Evolutionary conservation across 2,797 vertebrate genomes (phyloP), one percentile per base, ranked within the genome.

Genomic region (Macropodus opercularis): DNA sequence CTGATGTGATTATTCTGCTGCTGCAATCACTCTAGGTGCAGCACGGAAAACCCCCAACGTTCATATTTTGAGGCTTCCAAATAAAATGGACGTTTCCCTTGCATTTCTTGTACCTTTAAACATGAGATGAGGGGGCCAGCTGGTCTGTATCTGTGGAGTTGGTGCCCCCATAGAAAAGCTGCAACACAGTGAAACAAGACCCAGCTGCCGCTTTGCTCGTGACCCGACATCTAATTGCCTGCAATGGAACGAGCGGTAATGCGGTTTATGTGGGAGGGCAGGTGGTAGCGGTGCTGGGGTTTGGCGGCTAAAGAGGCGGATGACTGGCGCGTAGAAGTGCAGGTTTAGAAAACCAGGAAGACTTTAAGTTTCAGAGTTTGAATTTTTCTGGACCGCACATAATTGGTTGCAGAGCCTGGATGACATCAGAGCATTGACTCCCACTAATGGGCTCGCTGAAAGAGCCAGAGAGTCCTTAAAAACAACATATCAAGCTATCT

Each of bases 371-470:
- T 81, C 47, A 61, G 68, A 67, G 29, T 77, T 63, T 64, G 32
- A 80, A 75, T 72, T 52, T 70, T 55, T 66, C 65, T n/a, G 40
- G 57, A 80, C 83, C 74, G 14, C 78, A 76, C 54, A 8, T 79
- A 86, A 90, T 90, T 80, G 81, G 68, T 87, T 77, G 76, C 88
- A 89, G 86, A 77, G 53, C 46, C 51, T 41, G 46, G 55, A 81
- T 80, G 80, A 90, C 79, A 86, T 90, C 88, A 88, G 47, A 69
- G 52, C 57, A 1, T 39, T 29, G 47, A 76, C 69, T 72, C 63
- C 58, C 36, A 70, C 72, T 81, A 61, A 68, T 62, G 43, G 55
- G 55, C 46, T 67, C 23, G 23, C 49, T 72, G 53, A 79, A 63
- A 70, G 49, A 65, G 36, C 17, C 3, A 0, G 36, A 23, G 46